phyloP scores from a whole-genome alignment of 2,797 vertebrate genomes.

The Sarcoramphus papa region DNA sequence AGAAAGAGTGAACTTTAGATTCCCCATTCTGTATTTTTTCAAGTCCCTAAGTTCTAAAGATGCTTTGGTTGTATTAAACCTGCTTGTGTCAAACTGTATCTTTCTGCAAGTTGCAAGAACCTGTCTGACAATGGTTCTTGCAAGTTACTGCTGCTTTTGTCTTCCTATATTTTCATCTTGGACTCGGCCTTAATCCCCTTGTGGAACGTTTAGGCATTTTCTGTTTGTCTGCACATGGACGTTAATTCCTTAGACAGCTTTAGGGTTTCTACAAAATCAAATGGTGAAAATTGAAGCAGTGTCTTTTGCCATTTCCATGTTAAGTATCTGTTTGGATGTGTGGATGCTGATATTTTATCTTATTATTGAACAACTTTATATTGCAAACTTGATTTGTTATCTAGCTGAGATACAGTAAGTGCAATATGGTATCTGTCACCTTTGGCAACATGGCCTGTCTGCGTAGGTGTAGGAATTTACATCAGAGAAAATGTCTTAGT shows the following conservation, averaged over 20 bases:
- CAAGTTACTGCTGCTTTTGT: constrained; percentile 10
- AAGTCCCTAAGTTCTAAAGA: background rate
- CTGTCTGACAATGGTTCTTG: background rate
- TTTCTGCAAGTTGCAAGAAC: background rate
- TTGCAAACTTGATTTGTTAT: constrained; percentile 22
- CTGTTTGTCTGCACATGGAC: constrained; percentile 14
- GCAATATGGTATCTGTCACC: background rate
- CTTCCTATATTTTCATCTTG: background rate
- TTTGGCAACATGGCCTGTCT: constrained; percentile 10
- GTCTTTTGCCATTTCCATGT: constrained; percentile 36
- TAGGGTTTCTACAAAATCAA: constrained; percentile 40
- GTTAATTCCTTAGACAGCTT: constrained; percentile 30
- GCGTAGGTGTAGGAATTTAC: background rate
- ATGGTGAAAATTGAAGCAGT: constrained; percentile 3
- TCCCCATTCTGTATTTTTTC: background rate
- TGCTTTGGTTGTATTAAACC: background rate
- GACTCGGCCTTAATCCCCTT: background rate
- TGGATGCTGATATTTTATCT: constrained; percentile 38
- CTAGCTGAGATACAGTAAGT: background rate
- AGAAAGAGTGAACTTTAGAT: background rate
- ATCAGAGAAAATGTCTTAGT: background rate
- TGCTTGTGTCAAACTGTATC: background rate
- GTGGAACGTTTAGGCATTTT: constrained; percentile 16
- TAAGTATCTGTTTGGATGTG: constrained; percentile 38
- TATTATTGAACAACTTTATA: constrained; percentile 13